phyloP scores from a whole-genome alignment of 1,140 invertebrate genomes.

The Streblospio benedicti region DNA sequence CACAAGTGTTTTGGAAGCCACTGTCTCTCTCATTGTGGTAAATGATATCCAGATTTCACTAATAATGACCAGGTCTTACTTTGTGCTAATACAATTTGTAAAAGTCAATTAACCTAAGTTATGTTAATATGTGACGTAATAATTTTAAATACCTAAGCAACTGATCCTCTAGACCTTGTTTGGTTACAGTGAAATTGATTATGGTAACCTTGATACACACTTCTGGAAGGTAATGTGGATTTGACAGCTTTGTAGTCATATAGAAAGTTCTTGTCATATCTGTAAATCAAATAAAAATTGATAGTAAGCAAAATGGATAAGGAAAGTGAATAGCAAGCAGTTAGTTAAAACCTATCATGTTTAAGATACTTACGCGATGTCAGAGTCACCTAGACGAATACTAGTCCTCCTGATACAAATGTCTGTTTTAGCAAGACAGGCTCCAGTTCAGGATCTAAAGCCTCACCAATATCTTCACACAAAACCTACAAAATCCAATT shows the following conservation, averaged over 20 bases:
- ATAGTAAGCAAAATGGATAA: too few species aligned
- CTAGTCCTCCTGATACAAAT: conserved; percentile 45
- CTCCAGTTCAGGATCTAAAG: conserved; percentile 46
- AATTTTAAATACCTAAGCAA: conserved; percentile 58
- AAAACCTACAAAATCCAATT: too few species aligned
- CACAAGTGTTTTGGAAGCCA: not conserved
- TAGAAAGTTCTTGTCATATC: conserved; percentile 60
- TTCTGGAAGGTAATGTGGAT: conserved; percentile 47
- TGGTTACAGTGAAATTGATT: conserved; percentile 48
- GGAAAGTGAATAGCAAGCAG: too few species aligned
- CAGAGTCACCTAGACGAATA: conserved; percentile 44
- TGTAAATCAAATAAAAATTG: too few species aligned
- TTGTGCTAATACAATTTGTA: not conserved
- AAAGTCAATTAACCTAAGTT: not conserved
- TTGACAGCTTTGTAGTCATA: conserved; percentile 48
- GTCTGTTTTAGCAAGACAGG: conserved; percentile 49
- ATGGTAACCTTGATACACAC: conserved; percentile 48
- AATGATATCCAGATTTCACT: too few species aligned
- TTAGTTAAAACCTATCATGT: too few species aligned
- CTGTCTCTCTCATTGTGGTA: not conserved
- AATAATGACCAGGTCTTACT: too few species aligned
- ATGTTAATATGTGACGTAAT: too few species aligned
- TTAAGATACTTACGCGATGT: too few species aligned
- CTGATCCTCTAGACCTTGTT: conserved; percentile 72
- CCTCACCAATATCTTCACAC: conserved; percentile 45